Base-by-base conservation (phyloP, 2,797 vertebrate genomes). In the Poecilia wingei region DNA sequence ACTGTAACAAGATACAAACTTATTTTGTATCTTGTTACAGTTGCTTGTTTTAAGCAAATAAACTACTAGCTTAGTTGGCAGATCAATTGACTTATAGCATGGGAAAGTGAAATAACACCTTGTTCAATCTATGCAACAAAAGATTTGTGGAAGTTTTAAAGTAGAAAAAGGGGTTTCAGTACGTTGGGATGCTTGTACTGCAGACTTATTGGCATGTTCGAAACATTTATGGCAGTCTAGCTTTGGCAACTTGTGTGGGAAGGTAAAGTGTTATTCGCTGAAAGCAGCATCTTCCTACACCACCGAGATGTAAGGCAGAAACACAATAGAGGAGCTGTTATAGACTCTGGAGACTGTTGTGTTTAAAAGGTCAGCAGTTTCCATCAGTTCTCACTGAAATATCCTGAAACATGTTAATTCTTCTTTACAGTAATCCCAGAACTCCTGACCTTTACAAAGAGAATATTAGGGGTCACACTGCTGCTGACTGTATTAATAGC, bases 331-430 rank as follows among this genome's bases (percentile, higher is more conserved):
- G 39, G 12, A 69, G 41, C 22, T 25, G 39, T 14, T 69, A 69
- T 43, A 36, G 66, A 69, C 22, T 43, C 22, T n/a, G 10, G 66
- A 69, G 66, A 43, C 39, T n/a, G 22, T 20, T 14, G 10, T 69
- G 41, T 69, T 69, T 43, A 43, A 69, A 68, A 61, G 66, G 66
- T 69, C 66, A 43, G 66, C 39, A 12, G 10, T 43, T 69, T 69
- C 36, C 10, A 33, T 64, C 36, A 36, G 18, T 36, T 66, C 33
- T 66, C 33, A 68, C 8, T 39, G 20, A 68, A 68, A 68, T 6
- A 68, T 22, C 22, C 22, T 43, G 39, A 69, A 69, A 41, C 66
- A 69, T 43, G 66, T 14, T n/a, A 45, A 45, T 70, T 70, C 45
- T 45, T 45, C 68, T 28, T 70, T 28, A 28, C 25, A 43, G 12